phyloP scores from a whole-genome alignment of 2,888 invertebrate species.

The Papilio gigon region DNA sequence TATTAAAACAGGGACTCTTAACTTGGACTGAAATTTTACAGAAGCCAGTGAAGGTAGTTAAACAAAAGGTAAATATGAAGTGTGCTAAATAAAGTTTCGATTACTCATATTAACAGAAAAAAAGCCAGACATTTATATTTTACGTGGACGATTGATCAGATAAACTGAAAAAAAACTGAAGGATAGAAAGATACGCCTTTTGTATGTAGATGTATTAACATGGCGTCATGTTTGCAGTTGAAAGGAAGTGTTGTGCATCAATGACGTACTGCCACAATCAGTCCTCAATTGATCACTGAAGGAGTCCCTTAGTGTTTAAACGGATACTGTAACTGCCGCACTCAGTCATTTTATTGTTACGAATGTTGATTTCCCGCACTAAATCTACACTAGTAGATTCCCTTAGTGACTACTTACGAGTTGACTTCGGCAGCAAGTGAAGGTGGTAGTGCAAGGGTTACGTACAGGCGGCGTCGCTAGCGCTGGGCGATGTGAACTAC shows the following conservation, averaged over 20 bases:
- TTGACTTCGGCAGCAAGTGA: too few species aligned
- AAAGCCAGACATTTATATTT: not conserved
- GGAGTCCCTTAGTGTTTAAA: too few species aligned
- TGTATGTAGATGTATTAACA: not conserved
- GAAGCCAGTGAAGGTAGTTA: not conserved
- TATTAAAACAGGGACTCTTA: not conserved
- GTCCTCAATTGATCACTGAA: too few species aligned
- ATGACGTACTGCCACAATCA: too few species aligned
- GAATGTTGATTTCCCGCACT: too few species aligned
- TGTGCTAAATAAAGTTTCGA: conserved; percentile 18
- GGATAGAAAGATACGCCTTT: not conserved
- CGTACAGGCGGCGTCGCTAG: too few species aligned
- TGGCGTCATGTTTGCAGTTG: not conserved
- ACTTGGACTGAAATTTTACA: not conserved
- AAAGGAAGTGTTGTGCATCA: not conserved
- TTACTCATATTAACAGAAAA: conserved; percentile 8
- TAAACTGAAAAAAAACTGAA: not conserved
- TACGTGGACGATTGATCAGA: not conserved
- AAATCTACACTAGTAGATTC: too few species aligned
- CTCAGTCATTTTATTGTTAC: too few species aligned
- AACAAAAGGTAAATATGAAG: not conserved
- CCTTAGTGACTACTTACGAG: too few species aligned
- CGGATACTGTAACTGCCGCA: too few species aligned
- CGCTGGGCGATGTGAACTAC: conserved; percentile 41
- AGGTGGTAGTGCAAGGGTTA: too few species aligned